Base-by-base conservation (phyloP, 2,797 vertebrate species). In the Bovichtus variegatus region DNA sequence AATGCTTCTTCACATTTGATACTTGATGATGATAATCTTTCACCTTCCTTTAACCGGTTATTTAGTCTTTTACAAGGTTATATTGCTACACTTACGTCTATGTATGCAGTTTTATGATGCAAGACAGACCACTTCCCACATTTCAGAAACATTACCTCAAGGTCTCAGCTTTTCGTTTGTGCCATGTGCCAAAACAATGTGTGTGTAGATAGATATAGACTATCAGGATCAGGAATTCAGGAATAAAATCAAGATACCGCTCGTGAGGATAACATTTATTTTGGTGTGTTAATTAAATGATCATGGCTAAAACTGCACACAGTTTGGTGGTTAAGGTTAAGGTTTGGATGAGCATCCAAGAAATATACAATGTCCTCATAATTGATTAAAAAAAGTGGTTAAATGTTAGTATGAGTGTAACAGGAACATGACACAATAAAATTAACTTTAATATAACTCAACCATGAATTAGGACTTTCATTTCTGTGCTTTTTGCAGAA, bases 71-170 rank as follows among this genome's bases (percentile, higher is more conserved):
- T 23, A 8, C n/a, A 15, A 18, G 36, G 11, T 16, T 3, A 0
- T 12, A n/a, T 51, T 36, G 44, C 29, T 27, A 6, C 23, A 16
- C 11, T 13, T 49, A 9, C 40, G 54, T 54, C 2, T 9, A 34
- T 1, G 34, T 6, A 9, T 34, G 31, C 25, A 36, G 31, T 34
- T 65, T 40, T 0, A 34, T 57, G 21, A 34, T 18, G 78, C 66
- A 83, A 84, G 8, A 78, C 5, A 81, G 71, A 78, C 47, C 57
- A 74, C 71, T 80, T 84, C 78, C 83, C 25, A 1, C 12, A 58
- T 67, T 72, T 67, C 44, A 54, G 2, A 12, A 18, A 21, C 21
- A 9, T 3, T 5, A n/a, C 5, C 29, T 2, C 8, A 4, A n/a
- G 2, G 8, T 73, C 4, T 19, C 29, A 27, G 46, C 6, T 41